These are phyloP conservation scores for Manis crassicaudata DNA, from an alignment of 2,797 vertebrate species.

Conservation along the genomic window DNA sequence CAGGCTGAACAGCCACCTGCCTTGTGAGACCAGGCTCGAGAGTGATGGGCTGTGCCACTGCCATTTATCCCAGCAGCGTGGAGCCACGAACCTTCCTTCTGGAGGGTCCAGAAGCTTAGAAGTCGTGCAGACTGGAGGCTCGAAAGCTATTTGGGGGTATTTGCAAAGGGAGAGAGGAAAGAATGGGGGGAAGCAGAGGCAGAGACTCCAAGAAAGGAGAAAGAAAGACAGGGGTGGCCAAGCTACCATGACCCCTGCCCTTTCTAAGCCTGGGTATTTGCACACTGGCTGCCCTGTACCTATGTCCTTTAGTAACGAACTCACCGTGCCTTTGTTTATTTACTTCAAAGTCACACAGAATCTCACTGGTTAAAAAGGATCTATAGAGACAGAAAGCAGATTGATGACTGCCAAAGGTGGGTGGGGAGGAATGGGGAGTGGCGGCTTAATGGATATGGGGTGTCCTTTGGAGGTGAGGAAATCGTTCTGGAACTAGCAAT, in stretches of 20 bases:
- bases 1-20: not conserved
- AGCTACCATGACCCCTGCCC: not conserved
- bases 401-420: not conserved
- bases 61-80: too few species aligned
- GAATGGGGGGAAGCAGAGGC: accelerated
- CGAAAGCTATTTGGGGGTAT: not conserved
- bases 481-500: too few species aligned
- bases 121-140: not conserved
- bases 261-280: not conserved
- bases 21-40: not conserved
- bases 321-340: not conserved
- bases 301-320: not conserved
- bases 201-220: not conserved
- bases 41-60: not conserved
- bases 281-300: not conserved
- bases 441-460: not conserved
- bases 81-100: not conserved
- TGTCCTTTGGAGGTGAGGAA: not conserved
- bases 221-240: not conserved
- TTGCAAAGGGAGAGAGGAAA: not conserved
- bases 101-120: not conserved
- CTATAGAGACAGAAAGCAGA: not conserved
- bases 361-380: not conserved
- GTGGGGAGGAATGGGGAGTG: not conserved
- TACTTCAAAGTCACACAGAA: not conserved